These are phyloP conservation scores for Coilia nasus DNA, from an alignment of 2,797 vertebrate genomes.

Conservation along the genomic window DNA sequence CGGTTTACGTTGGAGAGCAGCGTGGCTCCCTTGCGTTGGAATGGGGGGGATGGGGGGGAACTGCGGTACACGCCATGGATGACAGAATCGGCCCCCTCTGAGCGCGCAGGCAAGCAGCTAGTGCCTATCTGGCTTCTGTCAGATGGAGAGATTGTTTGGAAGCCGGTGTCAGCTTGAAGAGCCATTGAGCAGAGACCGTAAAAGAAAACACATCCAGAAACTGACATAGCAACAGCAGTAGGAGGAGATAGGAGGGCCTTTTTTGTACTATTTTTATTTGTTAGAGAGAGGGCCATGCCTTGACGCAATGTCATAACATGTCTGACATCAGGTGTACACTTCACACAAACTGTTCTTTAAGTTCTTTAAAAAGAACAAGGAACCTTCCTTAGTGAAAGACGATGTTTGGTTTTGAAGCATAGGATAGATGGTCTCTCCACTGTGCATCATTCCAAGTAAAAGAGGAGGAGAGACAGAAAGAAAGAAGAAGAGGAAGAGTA, in stretches of 20 bases:
- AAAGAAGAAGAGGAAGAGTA: slow-evolving; percentile 16
- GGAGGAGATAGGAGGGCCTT: not conserved
- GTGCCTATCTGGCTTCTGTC: slow-evolving; percentile 57
- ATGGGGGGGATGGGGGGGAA: not conserved
- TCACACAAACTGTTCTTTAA: not conserved
- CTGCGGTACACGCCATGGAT: not conserved
- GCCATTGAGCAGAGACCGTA: slow-evolving; percentile 7
- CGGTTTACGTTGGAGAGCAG: slow-evolving; percentile 60
- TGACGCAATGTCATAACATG: not conserved
- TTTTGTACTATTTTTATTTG: not conserved
- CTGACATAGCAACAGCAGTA: not conserved
- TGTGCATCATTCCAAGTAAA: not conserved
- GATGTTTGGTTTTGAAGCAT: not conserved
- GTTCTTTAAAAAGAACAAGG: not conserved
- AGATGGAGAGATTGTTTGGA: slow-evolving; percentile 52
- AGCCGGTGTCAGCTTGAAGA: slow-evolving; percentile 43
- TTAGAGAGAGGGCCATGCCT: not conserved
- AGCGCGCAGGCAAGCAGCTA: slow-evolving; percentile 15
- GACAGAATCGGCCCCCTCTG: not conserved
- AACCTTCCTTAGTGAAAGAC: not conserved
- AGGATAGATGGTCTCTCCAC: not conserved
- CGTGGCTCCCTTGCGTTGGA: slow-evolving; percentile 51
- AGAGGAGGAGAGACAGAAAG: slow-evolving; percentile 12
- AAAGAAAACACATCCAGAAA: not conserved
- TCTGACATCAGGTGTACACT: not conserved